Conservation (phyloP, 2,113 vertebrate species). For the Cavia porcellus region DNA sequence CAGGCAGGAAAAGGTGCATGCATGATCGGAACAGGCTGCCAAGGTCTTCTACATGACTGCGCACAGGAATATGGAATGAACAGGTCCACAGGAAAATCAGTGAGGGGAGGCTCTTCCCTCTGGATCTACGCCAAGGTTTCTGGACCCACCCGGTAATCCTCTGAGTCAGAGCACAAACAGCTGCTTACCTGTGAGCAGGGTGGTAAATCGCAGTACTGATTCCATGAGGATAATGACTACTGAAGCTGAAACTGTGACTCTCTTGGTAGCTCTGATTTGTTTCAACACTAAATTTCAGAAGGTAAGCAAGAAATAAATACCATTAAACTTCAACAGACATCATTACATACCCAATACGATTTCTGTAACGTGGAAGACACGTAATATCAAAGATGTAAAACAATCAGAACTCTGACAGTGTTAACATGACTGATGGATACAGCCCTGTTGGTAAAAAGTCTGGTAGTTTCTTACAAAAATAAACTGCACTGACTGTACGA, state of each 20-base stretch:
- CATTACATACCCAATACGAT: background rate
- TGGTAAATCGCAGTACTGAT: conserved; percentile 94
- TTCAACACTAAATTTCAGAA: conserved; percentile 91
- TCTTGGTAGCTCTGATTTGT: conserved; percentile 98
- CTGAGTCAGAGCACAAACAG: background rate
- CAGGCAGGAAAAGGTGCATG: background rate
- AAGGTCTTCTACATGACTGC: background rate
- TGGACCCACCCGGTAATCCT: background rate
- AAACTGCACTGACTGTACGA: background rate
- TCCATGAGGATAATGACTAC: conserved; percentile 91
- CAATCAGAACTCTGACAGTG: background rate
- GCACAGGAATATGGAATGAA: background rate
- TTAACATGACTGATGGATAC: background rate
- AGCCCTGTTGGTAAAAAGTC: background rate
- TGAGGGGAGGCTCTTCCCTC: background rate
- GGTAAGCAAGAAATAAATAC: conserved; percentile 20
- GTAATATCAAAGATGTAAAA: background rate
- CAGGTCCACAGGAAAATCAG: background rate
- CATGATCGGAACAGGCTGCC: background rate
- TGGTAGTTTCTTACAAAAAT: conserved; percentile 34
- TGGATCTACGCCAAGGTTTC: background rate
- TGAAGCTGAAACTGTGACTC: conserved; percentile 96
- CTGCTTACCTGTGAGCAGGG: conserved; percentile 92
- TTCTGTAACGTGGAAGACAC: background rate
- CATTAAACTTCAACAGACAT: background rate